Conservation (phyloP, 2,797 vertebrate genomes). For the Huso huso region DNA sequence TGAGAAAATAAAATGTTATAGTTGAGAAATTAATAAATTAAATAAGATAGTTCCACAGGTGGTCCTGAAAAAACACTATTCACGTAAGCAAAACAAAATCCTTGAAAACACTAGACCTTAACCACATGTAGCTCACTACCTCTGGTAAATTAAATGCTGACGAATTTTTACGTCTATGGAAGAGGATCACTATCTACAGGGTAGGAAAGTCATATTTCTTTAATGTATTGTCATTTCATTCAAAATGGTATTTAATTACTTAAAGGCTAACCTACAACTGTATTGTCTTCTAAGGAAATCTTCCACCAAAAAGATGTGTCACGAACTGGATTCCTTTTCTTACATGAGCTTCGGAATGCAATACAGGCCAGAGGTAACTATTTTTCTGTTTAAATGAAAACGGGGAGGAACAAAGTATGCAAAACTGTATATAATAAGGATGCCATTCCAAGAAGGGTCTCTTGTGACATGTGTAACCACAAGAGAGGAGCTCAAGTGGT, state of each 20-base stretch:
- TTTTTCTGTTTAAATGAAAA: neutral
- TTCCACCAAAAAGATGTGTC: conserved; percentile 40
- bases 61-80: too few relatives aligned
- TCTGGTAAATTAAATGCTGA: conserved; percentile 41
- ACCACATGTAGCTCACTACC: conserved; percentile 34
- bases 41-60: too few relatives aligned
- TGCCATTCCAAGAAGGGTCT: too few relatives aligned
- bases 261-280: neutral
- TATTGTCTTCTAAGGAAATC: neutral
- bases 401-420: too few relatives aligned
- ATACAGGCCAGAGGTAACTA: conserved; percentile 36
- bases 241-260: neutral
- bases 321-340: conserved; percentile 37
- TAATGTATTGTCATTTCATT: neutral
- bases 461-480: too few relatives aligned
- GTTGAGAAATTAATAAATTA: too few relatives aligned
- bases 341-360: conserved; percentile 40
- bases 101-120: neutral
- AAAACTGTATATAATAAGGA: too few relatives aligned
- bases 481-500: too few relatives aligned
- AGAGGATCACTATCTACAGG: conserved; percentile 35
- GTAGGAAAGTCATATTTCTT: conserved; percentile 22
- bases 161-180: conserved; percentile 46
- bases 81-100: too few relatives aligned
- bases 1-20: too few relatives aligned